A percentile compares a stretch with the other conserved stretches of the same genome.
Conservation (phyloP, 2,113 vertebrate genomes). For the Equus przewalskii region DNA sequence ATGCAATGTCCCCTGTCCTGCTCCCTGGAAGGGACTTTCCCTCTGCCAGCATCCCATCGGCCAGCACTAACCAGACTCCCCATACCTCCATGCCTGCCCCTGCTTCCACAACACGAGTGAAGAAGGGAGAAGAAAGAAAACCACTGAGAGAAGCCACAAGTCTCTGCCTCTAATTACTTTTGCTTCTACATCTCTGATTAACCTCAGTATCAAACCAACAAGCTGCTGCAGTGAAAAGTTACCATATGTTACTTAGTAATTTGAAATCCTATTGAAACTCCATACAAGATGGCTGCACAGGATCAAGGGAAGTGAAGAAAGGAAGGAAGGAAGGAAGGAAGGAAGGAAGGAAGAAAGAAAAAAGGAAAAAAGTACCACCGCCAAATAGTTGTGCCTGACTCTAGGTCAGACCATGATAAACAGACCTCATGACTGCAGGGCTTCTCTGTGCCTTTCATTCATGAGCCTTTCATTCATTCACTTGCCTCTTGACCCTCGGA, state of each 20-base stretch:
- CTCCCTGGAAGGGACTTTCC: not conserved
- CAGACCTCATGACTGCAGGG: not conserved
- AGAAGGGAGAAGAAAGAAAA: not conserved
- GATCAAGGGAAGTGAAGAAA: not conserved
- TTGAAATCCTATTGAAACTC: conserved; percentile 17
- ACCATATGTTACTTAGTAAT: not conserved
- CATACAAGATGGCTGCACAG: not conserved
- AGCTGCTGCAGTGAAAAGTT: not conserved
- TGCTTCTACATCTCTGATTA: not conserved
- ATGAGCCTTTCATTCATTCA: too few species aligned
- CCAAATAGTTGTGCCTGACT: not conserved
- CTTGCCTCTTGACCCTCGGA: not conserved
- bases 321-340: not conserved
- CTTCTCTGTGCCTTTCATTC: not conserved
- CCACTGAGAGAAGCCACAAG: not conserved
- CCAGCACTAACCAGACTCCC: not conserved
- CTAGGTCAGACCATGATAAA: not conserved
- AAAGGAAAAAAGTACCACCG: not conserved
- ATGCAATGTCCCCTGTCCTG: not conserved
- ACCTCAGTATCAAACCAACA: not conserved
- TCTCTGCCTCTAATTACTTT: not conserved
- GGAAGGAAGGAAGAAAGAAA: not conserved
- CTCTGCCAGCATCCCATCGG: not conserved
- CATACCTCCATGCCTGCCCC: not conserved
- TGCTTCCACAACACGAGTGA: not conserved